Conservation (phyloP, 2,113 vertebrate genomes). For the Cranoglanis bouderius region DNA sequence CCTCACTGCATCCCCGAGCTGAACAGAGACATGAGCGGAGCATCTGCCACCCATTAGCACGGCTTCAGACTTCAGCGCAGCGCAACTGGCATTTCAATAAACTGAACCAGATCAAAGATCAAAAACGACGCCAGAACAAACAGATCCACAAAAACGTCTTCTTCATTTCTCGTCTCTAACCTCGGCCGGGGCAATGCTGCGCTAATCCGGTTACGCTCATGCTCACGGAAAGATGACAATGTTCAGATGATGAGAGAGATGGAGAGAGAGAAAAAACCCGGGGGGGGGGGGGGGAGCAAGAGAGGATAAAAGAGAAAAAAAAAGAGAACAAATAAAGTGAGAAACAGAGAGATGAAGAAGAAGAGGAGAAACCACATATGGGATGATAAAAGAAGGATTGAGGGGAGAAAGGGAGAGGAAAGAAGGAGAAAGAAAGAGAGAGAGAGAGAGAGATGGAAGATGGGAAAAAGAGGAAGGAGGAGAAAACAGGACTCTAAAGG, state of each 20-base stretch:
- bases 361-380: neutral
- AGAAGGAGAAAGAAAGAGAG: neutral
- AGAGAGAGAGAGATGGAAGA: neutral
- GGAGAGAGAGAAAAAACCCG: accelerated
- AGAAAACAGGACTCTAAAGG: too few relatives aligned
- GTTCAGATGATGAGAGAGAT: slow-evolving; percentile 1
- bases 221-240: neutral
- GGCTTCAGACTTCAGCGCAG: neutral
- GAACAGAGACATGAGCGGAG: slow-evolving; percentile 23
- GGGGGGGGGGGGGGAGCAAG: neutral
- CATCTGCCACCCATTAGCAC: slow-evolving; percentile 40
- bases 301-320: neutral
- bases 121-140: slow-evolving; percentile 29
- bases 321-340: neutral
- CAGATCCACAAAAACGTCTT: slow-evolving; percentile 29
- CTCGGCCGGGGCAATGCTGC: neutral
- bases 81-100: slow-evolving; percentile 19
- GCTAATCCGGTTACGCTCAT: slow-evolving; percentile 16
- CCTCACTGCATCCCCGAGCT: slow-evolving; percentile 8
- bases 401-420: neutral
- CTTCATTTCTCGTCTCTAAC: slow-evolving; percentile 13
- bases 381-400: neutral
- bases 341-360: neutral
- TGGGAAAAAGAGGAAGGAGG: neutral
- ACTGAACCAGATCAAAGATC: slow-evolving; percentile 30